Percentiles rank a stretch among this genome's conserved stretches.
phyloP scores from a whole-genome alignment of 2,113 vertebrate genomes.

The Oxyura jamaicensis region DNA sequence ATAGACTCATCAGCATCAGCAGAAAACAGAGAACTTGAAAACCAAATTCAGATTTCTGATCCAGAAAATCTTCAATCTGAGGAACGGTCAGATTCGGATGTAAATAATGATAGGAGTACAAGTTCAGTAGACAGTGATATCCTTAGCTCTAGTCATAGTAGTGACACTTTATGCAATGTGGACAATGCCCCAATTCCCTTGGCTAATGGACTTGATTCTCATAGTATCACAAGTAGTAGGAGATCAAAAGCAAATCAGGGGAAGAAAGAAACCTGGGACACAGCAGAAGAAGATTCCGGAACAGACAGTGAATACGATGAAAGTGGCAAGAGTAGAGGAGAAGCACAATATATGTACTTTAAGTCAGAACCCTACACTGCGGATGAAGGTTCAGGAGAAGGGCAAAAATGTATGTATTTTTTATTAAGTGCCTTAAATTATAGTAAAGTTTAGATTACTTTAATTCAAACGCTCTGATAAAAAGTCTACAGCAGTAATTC shows the following conservation, averaged over 20 bases:
- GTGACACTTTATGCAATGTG: constrained; percentile 96
- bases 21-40: constrained; percentile 90
- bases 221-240: constrained; percentile 97
- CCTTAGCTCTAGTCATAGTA: constrained; percentile 98
- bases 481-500: not conserved
- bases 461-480: not conserved
- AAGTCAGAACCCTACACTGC: constrained; percentile 85
- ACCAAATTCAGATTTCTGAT: constrained; percentile 87
- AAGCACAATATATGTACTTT: constrained; percentile 91
- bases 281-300: constrained; percentile 96
- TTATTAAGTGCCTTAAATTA: not conserved
- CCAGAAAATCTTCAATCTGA: constrained; percentile 89
- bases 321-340: constrained; percentile 91
- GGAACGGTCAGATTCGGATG: constrained; percentile 94
- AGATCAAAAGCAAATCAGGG: constrained; percentile 96
- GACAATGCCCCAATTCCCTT: constrained; percentile 89
- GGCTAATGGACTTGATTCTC: constrained; percentile 95
- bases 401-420: constrained; percentile 90
- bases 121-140: constrained; percentile 99
- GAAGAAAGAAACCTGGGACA: constrained; percentile 98
- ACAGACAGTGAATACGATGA: constrained; percentile 99
- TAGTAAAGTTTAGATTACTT: not conserved
- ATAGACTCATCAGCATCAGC: constrained; percentile 84
- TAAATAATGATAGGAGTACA: constrained; percentile 97
- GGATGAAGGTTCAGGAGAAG: constrained; percentile 84